Evolutionary conservation across 2,888 invertebrate genomes (phyloP).

Genomic region (Colletes collaris): DNA sequence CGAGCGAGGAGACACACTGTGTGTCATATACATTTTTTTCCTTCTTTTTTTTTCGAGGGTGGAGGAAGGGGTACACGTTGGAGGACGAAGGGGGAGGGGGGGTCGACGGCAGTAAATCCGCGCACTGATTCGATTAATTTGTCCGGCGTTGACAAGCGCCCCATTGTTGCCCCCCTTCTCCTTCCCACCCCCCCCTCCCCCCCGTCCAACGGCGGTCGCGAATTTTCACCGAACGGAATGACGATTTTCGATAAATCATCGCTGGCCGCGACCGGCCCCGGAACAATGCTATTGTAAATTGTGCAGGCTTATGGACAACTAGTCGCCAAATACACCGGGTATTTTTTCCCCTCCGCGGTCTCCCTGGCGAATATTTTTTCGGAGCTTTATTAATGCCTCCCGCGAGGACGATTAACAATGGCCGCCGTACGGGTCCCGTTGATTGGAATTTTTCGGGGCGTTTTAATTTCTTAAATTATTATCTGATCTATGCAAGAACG

Average conservation of each 20-base stretch:
- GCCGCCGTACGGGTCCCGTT: neutral
- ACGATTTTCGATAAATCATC: conserved; percentile 67
- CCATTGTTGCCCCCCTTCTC: conserved; percentile 44
- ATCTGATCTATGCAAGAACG: no score
- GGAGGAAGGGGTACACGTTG: neutral
- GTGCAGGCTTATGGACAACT: conserved; percentile 56
- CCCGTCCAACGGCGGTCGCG: conserved; percentile 25
- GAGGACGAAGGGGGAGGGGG: neutral
- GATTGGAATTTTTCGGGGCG: neutral
- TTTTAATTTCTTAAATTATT: no score
- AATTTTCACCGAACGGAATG: conserved; percentile 60
- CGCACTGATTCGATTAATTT: conserved; percentile 71
- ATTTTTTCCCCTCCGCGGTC: conserved; percentile 27
- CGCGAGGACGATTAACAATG: conserved; percentile 37
- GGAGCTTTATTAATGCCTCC: conserved; percentile 45
- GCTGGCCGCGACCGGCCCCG: conserved; percentile 6
- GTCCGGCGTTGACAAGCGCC: conserved; percentile 62
- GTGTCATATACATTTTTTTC: conserved; percentile 52
- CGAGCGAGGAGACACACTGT: conserved; percentile 60
- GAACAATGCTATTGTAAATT: conserved; percentile 56
- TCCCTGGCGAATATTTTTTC: conserved; percentile 21
- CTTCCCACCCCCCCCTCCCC: neutral
- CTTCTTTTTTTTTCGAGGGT: neutral
- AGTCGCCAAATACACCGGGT: conserved; percentile 55
- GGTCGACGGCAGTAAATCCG: conserved; percentile 65